Conservation (phyloP, 1,140 invertebrate species). For the Camponotus floridanus region DNA sequence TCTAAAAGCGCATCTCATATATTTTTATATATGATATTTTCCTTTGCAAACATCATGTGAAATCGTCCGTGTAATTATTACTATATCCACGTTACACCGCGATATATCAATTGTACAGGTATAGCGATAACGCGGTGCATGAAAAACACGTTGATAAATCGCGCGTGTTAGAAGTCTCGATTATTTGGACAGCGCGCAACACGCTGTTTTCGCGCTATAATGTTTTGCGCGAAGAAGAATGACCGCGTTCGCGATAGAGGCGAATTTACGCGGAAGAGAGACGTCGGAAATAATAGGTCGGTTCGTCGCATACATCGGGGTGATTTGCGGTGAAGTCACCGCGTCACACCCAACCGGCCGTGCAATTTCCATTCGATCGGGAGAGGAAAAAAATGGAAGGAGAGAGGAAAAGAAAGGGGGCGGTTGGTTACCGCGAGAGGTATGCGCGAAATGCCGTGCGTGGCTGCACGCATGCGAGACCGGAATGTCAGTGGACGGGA, state of each 20-base stretch:
- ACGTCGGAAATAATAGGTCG: slow-evolving; percentile 23
- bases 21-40: neutral
- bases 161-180: slow-evolving; percentile 1
- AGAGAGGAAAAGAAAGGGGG: slow-evolving; percentile 7
- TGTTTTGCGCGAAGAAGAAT: neutral
- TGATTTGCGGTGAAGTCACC: neutral
- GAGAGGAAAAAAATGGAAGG: neutral
- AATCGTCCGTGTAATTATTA: neutral
- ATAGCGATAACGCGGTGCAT: neutral
- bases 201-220: slow-evolving; percentile 4
- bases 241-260: slow-evolving; percentile 37
- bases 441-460: slow-evolving; percentile 64
- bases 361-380: slow-evolving; percentile 48
- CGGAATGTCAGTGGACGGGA: slow-evolving; percentile 73
- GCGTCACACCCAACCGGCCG: slow-evolving; percentile 4
- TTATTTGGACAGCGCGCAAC: slow-evolving; percentile 20
- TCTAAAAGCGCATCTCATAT: neutral
- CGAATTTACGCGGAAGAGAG: slow-evolving; percentile 42
- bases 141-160: slow-evolving; percentile 14
- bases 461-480: slow-evolving; percentile 62
- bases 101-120: neutral
- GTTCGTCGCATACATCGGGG: neutral
- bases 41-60: neutral
- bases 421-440: slow-evolving; percentile 36
- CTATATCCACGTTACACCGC: neutral